Evolutionary conservation across 2,113 vertebrate species (phyloP).

Genomic region (Oncorhynchus mykiss): DNA sequence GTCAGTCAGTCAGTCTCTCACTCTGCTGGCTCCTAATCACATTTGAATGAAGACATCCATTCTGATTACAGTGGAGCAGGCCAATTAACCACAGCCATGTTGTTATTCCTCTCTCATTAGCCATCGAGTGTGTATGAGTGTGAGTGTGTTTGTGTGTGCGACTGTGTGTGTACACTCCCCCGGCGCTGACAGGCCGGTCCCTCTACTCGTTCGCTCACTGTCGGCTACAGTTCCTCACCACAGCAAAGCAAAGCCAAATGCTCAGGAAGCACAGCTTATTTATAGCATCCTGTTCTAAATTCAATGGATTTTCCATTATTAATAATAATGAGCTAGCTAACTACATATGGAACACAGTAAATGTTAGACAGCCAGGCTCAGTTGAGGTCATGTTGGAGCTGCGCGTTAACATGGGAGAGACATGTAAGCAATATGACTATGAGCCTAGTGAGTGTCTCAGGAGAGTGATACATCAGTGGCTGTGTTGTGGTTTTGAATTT

Average conservation of each 20-base stretch:
- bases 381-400: constrained; percentile 26
- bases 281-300: constrained; percentile 54
- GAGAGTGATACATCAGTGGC: constrained; percentile 10
- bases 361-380: constrained; percentile 37
- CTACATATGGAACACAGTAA: constrained; percentile 40
- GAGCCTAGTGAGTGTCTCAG: constrained; percentile 13
- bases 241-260: constrained; percentile 42
- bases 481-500: constrained; percentile 14
- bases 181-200: background rate
- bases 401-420: constrained; percentile 17
- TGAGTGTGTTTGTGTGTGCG: background rate
- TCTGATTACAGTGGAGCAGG: constrained; percentile 3
- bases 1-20: background rate
- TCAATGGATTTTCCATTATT: constrained; percentile 60
- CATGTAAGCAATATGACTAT: constrained; percentile 38
- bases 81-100: background rate
- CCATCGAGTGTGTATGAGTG: background rate
- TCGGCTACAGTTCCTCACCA: constrained; percentile 17
- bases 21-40: background rate
- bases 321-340: constrained; percentile 57
- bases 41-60: background rate
- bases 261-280: constrained; percentile 49
- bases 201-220: background rate
- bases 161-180: background rate
- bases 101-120: constrained; percentile 1